Base-by-base conservation (phyloP, 2,797 vertebrate genomes). In the Hephaestus fuliginosus region DNA sequence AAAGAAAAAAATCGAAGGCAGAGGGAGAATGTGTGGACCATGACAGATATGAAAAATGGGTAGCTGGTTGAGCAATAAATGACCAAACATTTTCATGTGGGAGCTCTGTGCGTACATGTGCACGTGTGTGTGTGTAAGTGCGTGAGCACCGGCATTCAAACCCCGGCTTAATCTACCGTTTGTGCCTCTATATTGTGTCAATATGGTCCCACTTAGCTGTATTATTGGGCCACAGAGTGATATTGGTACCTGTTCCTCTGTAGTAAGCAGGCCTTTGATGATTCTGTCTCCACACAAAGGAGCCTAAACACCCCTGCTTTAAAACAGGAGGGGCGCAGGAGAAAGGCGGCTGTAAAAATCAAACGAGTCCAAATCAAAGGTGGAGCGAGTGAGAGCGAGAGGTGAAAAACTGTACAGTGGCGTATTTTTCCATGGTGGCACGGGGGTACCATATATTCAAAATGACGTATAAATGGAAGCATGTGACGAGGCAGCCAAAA, bases 41-140 rank as follows among this genome's bases (percentile, higher is more conserved):
- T 93, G 92, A 92, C 92, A 95, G 90, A 92, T 89, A 90, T 94
- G 91, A 95, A 94, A 94, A 94, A 94, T 93, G 91, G 87, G 70
- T 76, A 20, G 76, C 72, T 76, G 77, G 81, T 90, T 91, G 90
- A 84, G 89, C 80, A 91, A 92, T 90, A 91, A 93, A 89, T 91
- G 88, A 85, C 87, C 83, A 77, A 92, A 90, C 84, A 92, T 89
- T 93, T 88, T 92, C 90, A 93, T 88, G 82, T 88, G 82, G 86
- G 80, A 85, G 74, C 56, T 56, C n/a, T 76, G 77, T n/a, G 80
- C 53, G 30, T 75, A 70, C 73, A 68, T 66, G 74, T 74, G 74
- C 62, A 49, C 43, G 11, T 52, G 5, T 46, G 30, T 63, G 74
- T 56, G 68, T 65, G 12, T 62, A 58, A 55, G 55, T 78, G 73